Base-by-base conservation (phyloP, 1,140 invertebrate species). In the Ladona fulva region DNA sequence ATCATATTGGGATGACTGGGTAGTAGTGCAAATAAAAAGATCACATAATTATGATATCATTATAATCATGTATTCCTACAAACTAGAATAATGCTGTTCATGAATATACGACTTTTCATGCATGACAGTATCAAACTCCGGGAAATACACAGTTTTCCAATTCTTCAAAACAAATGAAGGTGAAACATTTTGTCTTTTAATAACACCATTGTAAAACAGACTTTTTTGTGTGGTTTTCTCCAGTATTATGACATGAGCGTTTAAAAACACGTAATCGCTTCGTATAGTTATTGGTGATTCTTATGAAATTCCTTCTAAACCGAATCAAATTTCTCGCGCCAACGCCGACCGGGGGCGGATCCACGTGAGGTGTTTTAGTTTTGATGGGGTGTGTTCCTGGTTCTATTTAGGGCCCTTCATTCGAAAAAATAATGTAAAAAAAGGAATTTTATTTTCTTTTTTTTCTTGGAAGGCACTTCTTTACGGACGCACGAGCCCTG, bases 121-220 rank as follows among this genome's bases (percentile, higher is more conserved):
- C 52, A 66, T 66, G 52, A 66, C 52, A 66, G 52, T 66, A 66
- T 66, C 52, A 66, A 66, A 66, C n/a, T 66, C 52, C 52, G 14
- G 52, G 16, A 66, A 66, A 22, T 66, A 66, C 52, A 66, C n/a
- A 66, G 52, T 22, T 66, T 66, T 66, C 52, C 52, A 66, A 66
- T 66, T 66, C n/a, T 66, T 66, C 52, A 66, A 22, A 66, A 66
- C 14, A 66, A 66, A 66, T 19, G 1, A 37, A 37, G 8, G 29
- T 37, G 29, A 37, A 37, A 37, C 29, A 37, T 37, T 37, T 37
- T 37, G 29, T 37, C n/a, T 66, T 66, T 66, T 12, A 66, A 66
- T 16, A 22, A 66, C 52, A 66, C 52, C 52, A 66, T 66, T 66
- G 52, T 19, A 22, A 66, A 66, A 66, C 52, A 66, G 52, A 66